A percentile compares a stretch with the other conserved stretches of the same genome.
Conservation (phyloP, 2,113 vertebrate genomes). For the Sigmodon hispidus region DNA sequence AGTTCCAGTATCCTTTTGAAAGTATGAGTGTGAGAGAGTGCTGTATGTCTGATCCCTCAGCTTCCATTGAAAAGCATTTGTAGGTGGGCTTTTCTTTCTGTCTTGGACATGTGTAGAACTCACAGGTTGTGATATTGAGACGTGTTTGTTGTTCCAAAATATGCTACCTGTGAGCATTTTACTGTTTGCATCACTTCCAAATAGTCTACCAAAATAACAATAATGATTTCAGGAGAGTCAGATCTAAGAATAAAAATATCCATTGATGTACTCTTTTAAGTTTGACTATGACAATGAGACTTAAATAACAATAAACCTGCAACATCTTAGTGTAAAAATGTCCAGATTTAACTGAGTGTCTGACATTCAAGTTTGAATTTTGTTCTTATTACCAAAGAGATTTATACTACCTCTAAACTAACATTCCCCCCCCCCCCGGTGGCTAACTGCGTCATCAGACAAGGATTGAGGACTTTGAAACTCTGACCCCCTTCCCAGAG, state of each 20-base stretch:
- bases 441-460: no score
- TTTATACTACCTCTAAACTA: conserved; percentile 81
- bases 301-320: not conserved
- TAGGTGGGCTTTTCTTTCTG: conserved; percentile 61
- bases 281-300: not conserved
- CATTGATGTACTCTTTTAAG: not conserved
- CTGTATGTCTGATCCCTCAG: not conserved
- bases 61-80: not conserved
- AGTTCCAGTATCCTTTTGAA: conserved; percentile 26
- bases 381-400: conserved; percentile 78
- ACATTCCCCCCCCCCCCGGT: no score
- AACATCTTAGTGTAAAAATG: conserved; percentile 44
- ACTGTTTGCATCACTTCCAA: conserved; percentile 63
- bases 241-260: conserved; percentile 62
- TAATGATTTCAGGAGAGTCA: conserved; percentile 61
- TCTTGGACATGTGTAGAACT: conserved; percentile 52
- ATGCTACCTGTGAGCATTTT: not conserved
- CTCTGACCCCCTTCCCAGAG: no score
- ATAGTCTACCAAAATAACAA: conserved; percentile 55
- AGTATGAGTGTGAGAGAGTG: conserved; percentile 24
- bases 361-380: conserved; percentile 7
- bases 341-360: conserved; percentile 25
- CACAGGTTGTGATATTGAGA: conserved; percentile 46
- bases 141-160: conserved; percentile 33
- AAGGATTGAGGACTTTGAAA: no score